Conservation (phyloP, 2,888 invertebrate species). For the Volucella inflata region DNA sequence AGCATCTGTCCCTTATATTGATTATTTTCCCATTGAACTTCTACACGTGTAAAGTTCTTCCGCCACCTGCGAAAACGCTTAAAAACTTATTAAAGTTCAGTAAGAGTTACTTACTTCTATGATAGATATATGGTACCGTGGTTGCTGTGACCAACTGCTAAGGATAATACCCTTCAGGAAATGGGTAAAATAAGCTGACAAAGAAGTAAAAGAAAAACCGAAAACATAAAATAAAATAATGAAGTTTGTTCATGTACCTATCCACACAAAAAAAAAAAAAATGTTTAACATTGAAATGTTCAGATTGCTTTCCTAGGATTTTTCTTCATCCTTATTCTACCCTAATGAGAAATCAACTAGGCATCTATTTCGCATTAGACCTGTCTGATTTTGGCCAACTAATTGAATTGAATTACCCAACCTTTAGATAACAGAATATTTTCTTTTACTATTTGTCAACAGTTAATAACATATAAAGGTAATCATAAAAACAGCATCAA, state of each 20-base stretch:
- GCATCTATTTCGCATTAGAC: too few species aligned
- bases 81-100: slow-evolving; percentile 27
- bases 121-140: slow-evolving; percentile 17
- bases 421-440: too few species aligned
- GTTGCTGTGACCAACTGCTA: slow-evolving; percentile 8
- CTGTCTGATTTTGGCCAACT: too few species aligned
- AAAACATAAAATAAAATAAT: slow-evolving; percentile 10
- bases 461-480: too few species aligned
- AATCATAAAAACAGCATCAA: too few species aligned
- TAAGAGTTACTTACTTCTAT: slow-evolving; percentile 10
- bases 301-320: too few species aligned
- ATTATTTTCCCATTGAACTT: slow-evolving; percentile 18
- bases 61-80: slow-evolving; percentile 23
- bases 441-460: too few species aligned
- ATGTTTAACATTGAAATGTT: too few species aligned
- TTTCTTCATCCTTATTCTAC: too few species aligned
- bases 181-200: slow-evolving; percentile 42
- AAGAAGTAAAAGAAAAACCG: slow-evolving; percentile 12
- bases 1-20: background rate
- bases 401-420: too few species aligned
- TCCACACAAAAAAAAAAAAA: too few species aligned
- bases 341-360: too few species aligned
- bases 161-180: slow-evolving; percentile 26
- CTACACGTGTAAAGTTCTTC: slow-evolving; percentile 19
- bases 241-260: background rate